Evolutionary conservation across 1,140 invertebrate species (phyloP).

Genomic region (Drosophila melanogaster): Release_6_plus_ISO1_MT NC_004354.4:1137001-1137500

Average conservation of each 20-base stretch:
- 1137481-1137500: slow-evolving; percentile 2
- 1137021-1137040: neutral
- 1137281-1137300: slow-evolving; percentile 25
- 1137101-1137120: neutral
- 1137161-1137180: no score
- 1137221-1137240: slow-evolving; percentile 4
- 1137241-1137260: slow-evolving; percentile 48
- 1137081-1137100: neutral
- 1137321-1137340: slow-evolving; percentile 49
- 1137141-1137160: no score
- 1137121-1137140: neutral
- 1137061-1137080: neutral
- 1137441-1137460: neutral
- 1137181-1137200: neutral
- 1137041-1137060: neutral
- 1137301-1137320: slow-evolving; percentile 14
- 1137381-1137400: slow-evolving; percentile 82
- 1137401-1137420: slow-evolving; percentile 71
- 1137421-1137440: slow-evolving; percentile 11
- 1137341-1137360: slow-evolving; percentile 81
- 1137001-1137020: slow-evolving; percentile 9
- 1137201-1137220: neutral
- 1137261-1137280: slow-evolving; percentile 24
- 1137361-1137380: slow-evolving; percentile 75
- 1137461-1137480: slow-evolving; percentile 62